A percentile compares a stretch with the other conserved stretches of the same genome.
Conservation (phyloP, 2,797 vertebrate species). For the Tachyglossus aculeatus region DNA sequence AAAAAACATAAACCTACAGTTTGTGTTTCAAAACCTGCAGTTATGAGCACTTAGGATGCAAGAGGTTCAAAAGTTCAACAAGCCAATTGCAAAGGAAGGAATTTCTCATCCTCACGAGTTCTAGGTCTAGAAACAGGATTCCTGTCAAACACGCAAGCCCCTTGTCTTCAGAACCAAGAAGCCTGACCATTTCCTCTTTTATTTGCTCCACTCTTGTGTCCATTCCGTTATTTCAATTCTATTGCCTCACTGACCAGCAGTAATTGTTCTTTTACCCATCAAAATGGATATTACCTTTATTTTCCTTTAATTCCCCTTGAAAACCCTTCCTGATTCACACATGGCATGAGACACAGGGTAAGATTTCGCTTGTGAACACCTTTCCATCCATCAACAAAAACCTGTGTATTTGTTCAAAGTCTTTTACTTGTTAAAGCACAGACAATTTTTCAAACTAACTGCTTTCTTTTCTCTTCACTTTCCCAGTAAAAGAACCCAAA, state of each 20-base stretch:
- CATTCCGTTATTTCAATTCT: not conserved
- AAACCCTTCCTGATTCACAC: not conserved
- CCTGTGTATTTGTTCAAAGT: conserved; percentile 36
- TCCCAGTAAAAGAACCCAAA: not conserved
- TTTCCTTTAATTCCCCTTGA: conserved; percentile 19
- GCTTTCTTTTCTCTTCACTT: not conserved
- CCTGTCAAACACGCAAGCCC: not conserved
- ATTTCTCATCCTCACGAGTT: too few species aligned
- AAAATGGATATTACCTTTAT: conserved; percentile 28
- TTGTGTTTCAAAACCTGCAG: not conserved
- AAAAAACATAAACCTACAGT: not conserved
- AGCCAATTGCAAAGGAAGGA: not conserved
- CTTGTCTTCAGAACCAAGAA: not conserved
- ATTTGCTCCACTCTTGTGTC: not conserved
- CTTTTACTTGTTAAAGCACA: conserved; percentile 39
- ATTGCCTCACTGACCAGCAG: not conserved
- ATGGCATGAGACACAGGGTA: not conserved
- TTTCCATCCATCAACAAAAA: conserved; percentile 46
- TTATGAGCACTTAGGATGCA: not conserved
- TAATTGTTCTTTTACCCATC: not conserved
- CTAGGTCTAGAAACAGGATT: not conserved
- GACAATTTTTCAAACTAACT: conserved; percentile 51
- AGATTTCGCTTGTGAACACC: conserved; percentile 21
- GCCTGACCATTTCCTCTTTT: not conserved
- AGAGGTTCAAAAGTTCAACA: not conserved